phyloP scores from a whole-genome alignment of 1,140 invertebrate genomes.

The Notospermus geniculatus region DNA sequence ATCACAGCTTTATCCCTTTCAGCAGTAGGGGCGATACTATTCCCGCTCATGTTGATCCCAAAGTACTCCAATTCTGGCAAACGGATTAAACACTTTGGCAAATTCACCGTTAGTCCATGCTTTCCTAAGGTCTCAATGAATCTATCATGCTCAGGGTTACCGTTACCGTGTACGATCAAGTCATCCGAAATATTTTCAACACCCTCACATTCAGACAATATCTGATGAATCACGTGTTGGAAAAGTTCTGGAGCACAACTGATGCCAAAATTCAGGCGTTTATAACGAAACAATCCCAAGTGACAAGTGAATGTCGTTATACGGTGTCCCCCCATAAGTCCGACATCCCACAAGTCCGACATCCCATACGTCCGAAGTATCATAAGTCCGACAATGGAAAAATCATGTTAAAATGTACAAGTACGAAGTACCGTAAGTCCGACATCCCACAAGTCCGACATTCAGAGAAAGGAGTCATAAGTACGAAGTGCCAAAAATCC shows the following conservation, averaged over 20 bases:
- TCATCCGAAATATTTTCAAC: constrained; percentile 26
- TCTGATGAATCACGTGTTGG: constrained; percentile 21
- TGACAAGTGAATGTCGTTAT: no score
- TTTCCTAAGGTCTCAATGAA: constrained; percentile 6
- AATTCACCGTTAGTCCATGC: constrained; percentile 13
- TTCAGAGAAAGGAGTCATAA: no score
- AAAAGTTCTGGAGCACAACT: no score
- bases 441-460: no score
- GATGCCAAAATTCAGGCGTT: constrained; percentile 28
- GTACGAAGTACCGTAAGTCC: no score
- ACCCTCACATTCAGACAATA: constrained; percentile 18
- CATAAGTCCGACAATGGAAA: no score
- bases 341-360: no score
- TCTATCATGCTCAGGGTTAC: constrained; percentile 18
- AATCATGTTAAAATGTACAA: no score
- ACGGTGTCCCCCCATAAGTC: no score
- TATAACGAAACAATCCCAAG: constrained; percentile 24
- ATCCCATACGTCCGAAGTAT: no score
- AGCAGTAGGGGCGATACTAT: not conserved
- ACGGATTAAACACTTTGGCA: constrained; percentile 12
- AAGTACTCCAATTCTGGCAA: constrained; percentile 10
- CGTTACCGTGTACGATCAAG: constrained; percentile 30
- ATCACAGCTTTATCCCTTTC: not conserved
- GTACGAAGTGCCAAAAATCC: no score
- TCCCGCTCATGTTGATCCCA: not conserved